Conservation (phyloP, 2,113 vertebrate genomes). For the Merops nubicus region DNA sequence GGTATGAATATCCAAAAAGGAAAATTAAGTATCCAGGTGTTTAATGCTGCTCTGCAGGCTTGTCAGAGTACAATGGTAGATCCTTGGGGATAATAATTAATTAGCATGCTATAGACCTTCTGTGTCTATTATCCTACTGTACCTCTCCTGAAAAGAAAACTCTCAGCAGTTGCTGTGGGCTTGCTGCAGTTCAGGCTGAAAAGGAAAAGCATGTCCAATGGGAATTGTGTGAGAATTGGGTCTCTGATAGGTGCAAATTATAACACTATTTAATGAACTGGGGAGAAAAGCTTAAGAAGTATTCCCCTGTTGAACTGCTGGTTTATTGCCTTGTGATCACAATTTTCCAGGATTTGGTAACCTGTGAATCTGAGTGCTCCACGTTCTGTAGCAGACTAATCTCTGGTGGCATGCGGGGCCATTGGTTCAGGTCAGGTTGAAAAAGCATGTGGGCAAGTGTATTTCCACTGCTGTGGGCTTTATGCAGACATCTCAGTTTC, state of each 20-base stretch:
- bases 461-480: background rate
- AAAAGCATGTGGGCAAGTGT: background rate
- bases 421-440: background rate
- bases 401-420: background rate
- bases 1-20: background rate
- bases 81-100: background rate
- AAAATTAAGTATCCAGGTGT: background rate
- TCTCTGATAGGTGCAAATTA: background rate
- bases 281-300: background rate
- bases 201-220: background rate
- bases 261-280: background rate
- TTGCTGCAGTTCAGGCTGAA: background rate
- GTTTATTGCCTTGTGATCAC: background rate
- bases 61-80: background rate
- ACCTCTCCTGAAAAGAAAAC: background rate
- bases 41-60: background rate
- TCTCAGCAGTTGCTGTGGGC: background rate
- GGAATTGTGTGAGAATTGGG: background rate
- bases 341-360: background rate
- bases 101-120: background rate
- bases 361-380: background rate
- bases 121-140: background rate
- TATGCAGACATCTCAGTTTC: background rate
- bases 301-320: background rate
- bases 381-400: fast-evolving